phyloP scores from a whole-genome alignment of 2,113 vertebrate species.

The Quiscalus mexicanus region DNA sequence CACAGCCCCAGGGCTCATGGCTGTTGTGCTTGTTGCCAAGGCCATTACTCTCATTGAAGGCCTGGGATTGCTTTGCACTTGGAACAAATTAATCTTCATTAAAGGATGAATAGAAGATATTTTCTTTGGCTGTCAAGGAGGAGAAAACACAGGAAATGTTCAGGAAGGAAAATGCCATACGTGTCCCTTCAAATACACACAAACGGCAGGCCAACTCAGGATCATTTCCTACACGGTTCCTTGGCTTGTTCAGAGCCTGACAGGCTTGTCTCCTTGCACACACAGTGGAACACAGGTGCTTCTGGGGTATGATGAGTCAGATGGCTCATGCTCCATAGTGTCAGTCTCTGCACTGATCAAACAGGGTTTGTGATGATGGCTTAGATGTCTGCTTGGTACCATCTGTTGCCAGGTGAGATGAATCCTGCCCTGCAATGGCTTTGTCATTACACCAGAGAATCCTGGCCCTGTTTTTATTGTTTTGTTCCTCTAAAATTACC shows the following conservation, averaged over 20 bases:
- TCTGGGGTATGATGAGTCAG: background rate
- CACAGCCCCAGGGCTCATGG: background rate
- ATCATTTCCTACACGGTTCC: background rate
- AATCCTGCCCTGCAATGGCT: background rate
- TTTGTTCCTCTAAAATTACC: background rate
- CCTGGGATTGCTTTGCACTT: background rate
- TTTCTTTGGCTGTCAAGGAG: background rate
- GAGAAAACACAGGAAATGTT: background rate
- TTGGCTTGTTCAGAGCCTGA: background rate
- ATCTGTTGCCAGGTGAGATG: background rate
- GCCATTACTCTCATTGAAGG: background rate
- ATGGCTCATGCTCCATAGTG: background rate
- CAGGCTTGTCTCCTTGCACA: background rate
- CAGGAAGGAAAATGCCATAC: background rate
- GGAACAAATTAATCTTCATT: background rate
- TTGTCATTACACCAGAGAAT: background rate
- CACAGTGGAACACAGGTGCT: accelerated
- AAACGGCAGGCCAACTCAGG: background rate
- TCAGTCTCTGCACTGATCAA: background rate
- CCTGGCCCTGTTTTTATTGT: background rate
- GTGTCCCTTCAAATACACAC: background rate
- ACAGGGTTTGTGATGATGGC: background rate
- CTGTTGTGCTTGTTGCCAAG: background rate
- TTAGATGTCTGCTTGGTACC: background rate
- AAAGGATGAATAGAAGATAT: background rate